Evolutionary conservation across 1,140 invertebrate genomes (phyloP).

Genomic region (Drosophila athabasca): DNA sequence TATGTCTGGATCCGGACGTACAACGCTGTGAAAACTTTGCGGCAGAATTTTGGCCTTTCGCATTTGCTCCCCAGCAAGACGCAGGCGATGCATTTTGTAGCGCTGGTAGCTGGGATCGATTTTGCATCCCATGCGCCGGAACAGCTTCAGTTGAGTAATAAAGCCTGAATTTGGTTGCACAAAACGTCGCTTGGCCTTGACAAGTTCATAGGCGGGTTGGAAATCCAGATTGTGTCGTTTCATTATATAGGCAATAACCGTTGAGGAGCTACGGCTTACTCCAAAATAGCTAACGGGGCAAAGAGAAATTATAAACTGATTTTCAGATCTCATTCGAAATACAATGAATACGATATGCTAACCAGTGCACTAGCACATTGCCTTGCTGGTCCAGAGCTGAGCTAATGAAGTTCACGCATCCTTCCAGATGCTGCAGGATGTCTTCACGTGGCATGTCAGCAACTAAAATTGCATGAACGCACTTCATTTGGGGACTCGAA

Average conservation of each 20-base stretch:
- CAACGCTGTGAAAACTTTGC: slow-evolving; percentile 89
- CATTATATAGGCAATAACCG: slow-evolving; percentile 94
- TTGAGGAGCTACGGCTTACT: slow-evolving; percentile 92
- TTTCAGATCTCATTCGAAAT: background rate
- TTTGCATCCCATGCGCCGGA: slow-evolving; percentile 89
- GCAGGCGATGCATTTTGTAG: slow-evolving; percentile 90
- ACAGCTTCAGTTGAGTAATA: slow-evolving; percentile 90
- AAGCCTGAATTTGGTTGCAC: slow-evolving; percentile 90
- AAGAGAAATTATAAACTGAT: background rate
- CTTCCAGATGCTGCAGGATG: slow-evolving; percentile 90
- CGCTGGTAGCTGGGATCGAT: slow-evolving; percentile 89
- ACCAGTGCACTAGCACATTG: slow-evolving; percentile 91
- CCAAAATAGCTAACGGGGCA: slow-evolving; percentile 88
- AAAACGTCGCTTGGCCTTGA: slow-evolving; percentile 87
- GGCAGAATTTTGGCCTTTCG: slow-evolving; percentile 93
- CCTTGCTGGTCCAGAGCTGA: slow-evolving; percentile 85
- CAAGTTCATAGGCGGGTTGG: slow-evolving; percentile 88
- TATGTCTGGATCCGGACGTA: slow-evolving; percentile 92
- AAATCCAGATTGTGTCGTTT: slow-evolving; percentile 90
- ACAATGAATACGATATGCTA: slow-evolving; percentile 38
- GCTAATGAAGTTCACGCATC: slow-evolving; percentile 89
- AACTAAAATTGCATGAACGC: slow-evolving; percentile 84
- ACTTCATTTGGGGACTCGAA: background rate
- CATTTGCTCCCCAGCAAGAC: slow-evolving; percentile 91
- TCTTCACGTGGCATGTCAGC: slow-evolving; percentile 93